These are phyloP conservation scores for Macropis europaea DNA, from an alignment of 2,888 invertebrate genomes.

Conservation along the genomic window DNA sequence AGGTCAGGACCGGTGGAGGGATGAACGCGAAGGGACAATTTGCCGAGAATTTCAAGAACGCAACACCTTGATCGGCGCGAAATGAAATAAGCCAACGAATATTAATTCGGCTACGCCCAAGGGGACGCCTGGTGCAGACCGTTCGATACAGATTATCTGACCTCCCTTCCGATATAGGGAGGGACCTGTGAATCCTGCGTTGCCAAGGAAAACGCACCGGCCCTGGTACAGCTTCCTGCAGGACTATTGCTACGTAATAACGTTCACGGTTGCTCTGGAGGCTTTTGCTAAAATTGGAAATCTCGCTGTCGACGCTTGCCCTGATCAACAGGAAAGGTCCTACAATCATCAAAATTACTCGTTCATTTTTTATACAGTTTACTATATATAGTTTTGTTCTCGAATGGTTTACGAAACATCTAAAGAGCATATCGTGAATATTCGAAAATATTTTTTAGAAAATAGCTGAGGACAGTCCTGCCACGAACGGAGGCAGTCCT, in stretches of 20 bases:
- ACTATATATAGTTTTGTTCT: no score
- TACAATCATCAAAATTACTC: no score
- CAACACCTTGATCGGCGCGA: conserved; percentile 66
- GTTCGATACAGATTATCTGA: conserved; percentile 63
- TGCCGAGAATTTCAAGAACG: conserved; percentile 68
- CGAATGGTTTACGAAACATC: no score
- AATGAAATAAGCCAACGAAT: conserved; percentile 71
- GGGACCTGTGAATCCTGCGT: conserved; percentile 22
- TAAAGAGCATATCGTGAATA: no score
- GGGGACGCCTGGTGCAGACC: conserved; percentile 10
- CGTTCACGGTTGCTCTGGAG: not conserved
- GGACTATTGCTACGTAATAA: conserved; percentile 2
- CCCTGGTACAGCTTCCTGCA: conserved; percentile 3
- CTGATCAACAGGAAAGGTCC: no score
- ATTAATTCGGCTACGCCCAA: conserved; percentile 62
- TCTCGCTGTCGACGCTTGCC: no score
- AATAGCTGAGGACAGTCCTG: no score
- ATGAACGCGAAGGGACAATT: conserved; percentile 62
- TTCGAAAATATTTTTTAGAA: no score
- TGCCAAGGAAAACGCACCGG: conserved; percentile 40
- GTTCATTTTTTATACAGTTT: no score
- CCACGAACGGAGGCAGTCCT: no score
- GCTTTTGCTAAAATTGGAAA: not conserved
- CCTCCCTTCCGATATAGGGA: conserved; percentile 33
- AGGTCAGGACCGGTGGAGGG: conserved; percentile 32